Percentiles rank a stretch among this genome's conserved stretches.
These are phyloP conservation scores for Enteromius argenteus DNA, from an alignment of 2,797 vertebrate species.

Conservation along the genomic window DNA sequence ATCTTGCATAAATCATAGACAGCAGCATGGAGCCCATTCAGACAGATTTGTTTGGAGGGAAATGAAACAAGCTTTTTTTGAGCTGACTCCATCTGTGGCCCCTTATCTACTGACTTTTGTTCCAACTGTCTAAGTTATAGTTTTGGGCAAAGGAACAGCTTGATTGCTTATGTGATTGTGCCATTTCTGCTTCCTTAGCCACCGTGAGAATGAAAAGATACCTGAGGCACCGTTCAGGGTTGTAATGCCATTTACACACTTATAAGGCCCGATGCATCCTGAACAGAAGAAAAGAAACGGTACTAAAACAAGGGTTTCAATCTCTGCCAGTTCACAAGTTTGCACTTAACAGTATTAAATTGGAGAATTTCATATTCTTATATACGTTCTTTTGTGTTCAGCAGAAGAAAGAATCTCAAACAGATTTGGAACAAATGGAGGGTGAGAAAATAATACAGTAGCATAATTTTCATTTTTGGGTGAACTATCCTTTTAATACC, in stretches of 20 bases:
- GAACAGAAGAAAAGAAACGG: neutral
- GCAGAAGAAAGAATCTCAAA: neutral
- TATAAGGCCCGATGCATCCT: neutral
- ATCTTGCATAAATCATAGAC: conserved; percentile 9
- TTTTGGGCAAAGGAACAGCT: neutral
- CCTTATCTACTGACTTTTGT: neutral
- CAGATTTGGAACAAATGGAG: too few species aligned
- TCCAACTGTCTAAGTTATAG: neutral
- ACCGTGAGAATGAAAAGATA: conserved; percentile 6
- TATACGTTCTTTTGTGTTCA: neutral
- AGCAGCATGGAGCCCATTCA: conserved; percentile 12
- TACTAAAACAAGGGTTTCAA: neutral
- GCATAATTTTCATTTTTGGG: neutral
- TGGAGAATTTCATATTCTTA: too few species aligned
- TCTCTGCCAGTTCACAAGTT: neutral
- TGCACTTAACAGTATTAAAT: too few species aligned
- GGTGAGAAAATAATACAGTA: too few species aligned
- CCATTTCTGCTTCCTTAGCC: neutral
- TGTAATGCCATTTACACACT: neutral
- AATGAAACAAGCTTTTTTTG: conserved; percentile 28
- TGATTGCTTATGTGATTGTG: neutral
- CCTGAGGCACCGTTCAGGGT: neutral
- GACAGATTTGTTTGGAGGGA: neutral
- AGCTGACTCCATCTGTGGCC: conserved; percentile 1
- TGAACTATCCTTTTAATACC: neutral